phyloP scores from a whole-genome alignment of 2,113 vertebrate species.

The Callocephalon fimbriatum region DNA sequence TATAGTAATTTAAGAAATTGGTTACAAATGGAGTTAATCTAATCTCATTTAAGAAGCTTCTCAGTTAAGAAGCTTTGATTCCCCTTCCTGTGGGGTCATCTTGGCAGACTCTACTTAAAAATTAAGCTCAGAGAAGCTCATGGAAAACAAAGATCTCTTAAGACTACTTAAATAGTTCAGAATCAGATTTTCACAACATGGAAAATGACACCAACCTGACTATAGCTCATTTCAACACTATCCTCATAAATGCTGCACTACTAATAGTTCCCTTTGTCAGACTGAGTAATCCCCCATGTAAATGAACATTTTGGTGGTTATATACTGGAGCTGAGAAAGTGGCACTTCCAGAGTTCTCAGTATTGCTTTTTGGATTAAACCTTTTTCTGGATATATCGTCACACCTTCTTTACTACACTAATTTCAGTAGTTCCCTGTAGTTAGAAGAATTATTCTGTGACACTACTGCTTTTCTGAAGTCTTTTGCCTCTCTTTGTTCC shows the following conservation, averaged over 20 bases:
- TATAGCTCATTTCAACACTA: neutral
- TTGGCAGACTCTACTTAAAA: neutral
- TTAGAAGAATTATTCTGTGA: neutral
- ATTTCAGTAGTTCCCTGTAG: neutral
- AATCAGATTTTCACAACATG: neutral
- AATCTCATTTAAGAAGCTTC: slow-evolving; percentile 35
- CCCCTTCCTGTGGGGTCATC: neutral
- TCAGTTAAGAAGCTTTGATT: slow-evolving; percentile 32
- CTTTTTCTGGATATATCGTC: neutral
- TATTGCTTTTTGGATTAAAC: neutral
- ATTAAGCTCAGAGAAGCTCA: neutral
- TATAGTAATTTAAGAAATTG: neutral
- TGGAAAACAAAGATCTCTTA: neutral
- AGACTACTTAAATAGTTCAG: neutral
- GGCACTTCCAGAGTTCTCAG: neutral
- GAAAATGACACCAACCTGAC: neutral
- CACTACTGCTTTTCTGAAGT: neutral
- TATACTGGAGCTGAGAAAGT: neutral
- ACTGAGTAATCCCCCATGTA: neutral
- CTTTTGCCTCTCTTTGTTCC: neutral
- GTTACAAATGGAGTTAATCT: slow-evolving; percentile 36
- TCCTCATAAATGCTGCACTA: neutral
- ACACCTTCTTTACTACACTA: neutral
- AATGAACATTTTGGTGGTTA: neutral
- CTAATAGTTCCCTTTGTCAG: neutral